These are phyloP conservation scores for Polyodon spathula DNA, from an alignment of 2,113 vertebrate genomes.

Conservation along the genomic window DNA sequence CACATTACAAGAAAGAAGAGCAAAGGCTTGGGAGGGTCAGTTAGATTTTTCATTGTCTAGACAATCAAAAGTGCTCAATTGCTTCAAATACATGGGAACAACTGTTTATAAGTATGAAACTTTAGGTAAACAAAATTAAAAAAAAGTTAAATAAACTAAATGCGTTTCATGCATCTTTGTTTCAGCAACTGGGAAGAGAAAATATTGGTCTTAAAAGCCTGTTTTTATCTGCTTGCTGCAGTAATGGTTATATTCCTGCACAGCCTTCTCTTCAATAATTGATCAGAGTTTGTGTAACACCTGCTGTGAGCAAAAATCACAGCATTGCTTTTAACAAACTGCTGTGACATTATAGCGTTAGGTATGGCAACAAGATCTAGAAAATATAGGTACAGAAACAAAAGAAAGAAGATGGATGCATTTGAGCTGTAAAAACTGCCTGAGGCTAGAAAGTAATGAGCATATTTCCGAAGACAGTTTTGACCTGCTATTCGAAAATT, in stretches of 20 bases:
- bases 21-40: too few relatives aligned
- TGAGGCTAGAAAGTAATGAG: slow-evolving; percentile 96
- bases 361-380: slow-evolving; percentile 64
- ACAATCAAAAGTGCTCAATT: too few relatives aligned
- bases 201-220: slow-evolving; percentile 68
- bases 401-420: slow-evolving; percentile 71
- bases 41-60: too few relatives aligned
- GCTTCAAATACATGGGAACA: too few relatives aligned
- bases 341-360: slow-evolving; percentile 76
- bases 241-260: slow-evolving; percentile 72
- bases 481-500: slow-evolving; percentile 86
- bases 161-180: slow-evolving; percentile 49
- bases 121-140: slow-evolving; percentile 43
- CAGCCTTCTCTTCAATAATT: slow-evolving; percentile 87
- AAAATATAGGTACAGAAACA: slow-evolving; percentile 72
- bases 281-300: slow-evolving; percentile 87
- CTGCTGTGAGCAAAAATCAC: slow-evolving; percentile 86
- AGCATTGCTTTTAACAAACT: slow-evolving; percentile 80
- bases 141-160: slow-evolving; percentile 35
- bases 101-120: slow-evolving; percentile 20
- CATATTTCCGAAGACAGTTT: slow-evolving; percentile 84
- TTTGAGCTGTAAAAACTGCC: slow-evolving; percentile 75
- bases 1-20: too few relatives aligned
- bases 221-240: slow-evolving; percentile 71
- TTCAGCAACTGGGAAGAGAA: slow-evolving; percentile 71